Percentiles rank a stretch among this genome's conserved stretches.
Evolutionary conservation across 2,888 invertebrate genomes (phyloP).

Genomic region (Cerceris rybyensis): DNA sequence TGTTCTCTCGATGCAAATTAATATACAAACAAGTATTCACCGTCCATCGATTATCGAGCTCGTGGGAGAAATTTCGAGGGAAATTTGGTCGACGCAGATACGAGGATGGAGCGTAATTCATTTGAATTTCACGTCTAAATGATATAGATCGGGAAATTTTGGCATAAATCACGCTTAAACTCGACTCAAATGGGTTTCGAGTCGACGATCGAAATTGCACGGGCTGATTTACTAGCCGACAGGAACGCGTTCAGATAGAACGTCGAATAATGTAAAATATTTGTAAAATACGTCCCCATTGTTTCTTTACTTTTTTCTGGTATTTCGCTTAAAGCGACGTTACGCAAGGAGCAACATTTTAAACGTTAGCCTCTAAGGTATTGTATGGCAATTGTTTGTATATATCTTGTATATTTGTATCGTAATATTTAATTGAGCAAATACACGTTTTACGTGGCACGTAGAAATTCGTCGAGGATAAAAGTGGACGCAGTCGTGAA

Average conservation of each 20-base stretch:
- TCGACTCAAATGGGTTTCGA: conserved; percentile 24
- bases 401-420: conserved; percentile 78
- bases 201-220: conserved; percentile 30
- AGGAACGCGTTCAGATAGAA: conserved; percentile 15
- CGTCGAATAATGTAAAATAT: conserved; percentile 37
- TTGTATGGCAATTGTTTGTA: conserved; percentile 66
- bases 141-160: conserved; percentile 10
- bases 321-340: not conserved
- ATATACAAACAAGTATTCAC: too few species aligned
- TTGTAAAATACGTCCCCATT: conserved; percentile 51
- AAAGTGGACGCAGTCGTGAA: too few species aligned
- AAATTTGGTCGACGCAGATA: not conserved
- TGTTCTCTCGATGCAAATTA: too few species aligned
- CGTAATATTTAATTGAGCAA: conserved; percentile 71
- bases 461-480: not conserved
- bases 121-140: conserved; percentile 21
- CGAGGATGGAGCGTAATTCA: not conserved
- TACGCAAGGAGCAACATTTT: conserved; percentile 8
- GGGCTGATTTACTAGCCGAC: conserved; percentile 27
- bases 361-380: conserved; percentile 9
- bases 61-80: not conserved
- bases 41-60: not conserved
- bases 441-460: conserved; percentile 18
- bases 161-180: conserved; percentile 32
- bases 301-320: conserved; percentile 6